These are phyloP conservation scores for Pseudanteris insignis DNA, from an alignment of 2,888 invertebrate genomes.

Conservation along the genomic window DNA sequence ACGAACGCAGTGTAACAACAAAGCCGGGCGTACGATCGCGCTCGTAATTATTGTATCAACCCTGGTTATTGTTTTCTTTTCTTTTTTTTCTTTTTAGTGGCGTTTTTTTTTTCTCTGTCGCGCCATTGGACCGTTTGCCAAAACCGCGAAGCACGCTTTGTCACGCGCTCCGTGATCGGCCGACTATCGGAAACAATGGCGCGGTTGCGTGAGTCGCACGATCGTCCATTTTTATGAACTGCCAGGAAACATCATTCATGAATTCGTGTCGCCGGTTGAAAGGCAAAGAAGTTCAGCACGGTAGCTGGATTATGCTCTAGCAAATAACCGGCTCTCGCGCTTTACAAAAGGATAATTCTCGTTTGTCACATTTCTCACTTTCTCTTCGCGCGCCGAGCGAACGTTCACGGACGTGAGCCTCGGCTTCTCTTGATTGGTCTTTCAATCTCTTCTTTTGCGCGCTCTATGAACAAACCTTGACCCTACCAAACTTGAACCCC, in stretches of 20 bases:
- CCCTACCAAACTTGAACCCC: conserved; percentile 31
- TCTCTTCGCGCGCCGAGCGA: conserved; percentile 15
- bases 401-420: conserved; percentile 16
- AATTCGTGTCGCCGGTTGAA: conserved; percentile 5
- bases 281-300: conserved; percentile 24
- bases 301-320: conserved; percentile 39
- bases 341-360: conserved; percentile 34
- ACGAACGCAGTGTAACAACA: conserved; percentile 10
- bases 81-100: too few species aligned
- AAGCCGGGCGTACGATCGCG: not conserved
- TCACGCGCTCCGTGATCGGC: too few species aligned
- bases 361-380: conserved; percentile 42
- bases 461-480: conserved; percentile 35
- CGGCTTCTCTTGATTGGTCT: conserved; percentile 35
- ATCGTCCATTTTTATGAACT: conserved; percentile 24
- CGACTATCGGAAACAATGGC: not conserved
- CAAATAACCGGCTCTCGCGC: conserved; percentile 32
- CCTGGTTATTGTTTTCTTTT: too few species aligned
- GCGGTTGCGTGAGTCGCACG: conserved; percentile 18
- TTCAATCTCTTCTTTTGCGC: conserved; percentile 30
- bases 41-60: conserved; percentile 14
- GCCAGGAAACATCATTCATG: conserved; percentile 26
- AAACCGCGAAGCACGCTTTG: too few species aligned
- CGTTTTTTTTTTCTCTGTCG: too few species aligned
- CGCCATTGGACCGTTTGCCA: too few species aligned